Base-by-base conservation (phyloP, 2,797 vertebrate genomes). In the Falco berigora region DNA sequence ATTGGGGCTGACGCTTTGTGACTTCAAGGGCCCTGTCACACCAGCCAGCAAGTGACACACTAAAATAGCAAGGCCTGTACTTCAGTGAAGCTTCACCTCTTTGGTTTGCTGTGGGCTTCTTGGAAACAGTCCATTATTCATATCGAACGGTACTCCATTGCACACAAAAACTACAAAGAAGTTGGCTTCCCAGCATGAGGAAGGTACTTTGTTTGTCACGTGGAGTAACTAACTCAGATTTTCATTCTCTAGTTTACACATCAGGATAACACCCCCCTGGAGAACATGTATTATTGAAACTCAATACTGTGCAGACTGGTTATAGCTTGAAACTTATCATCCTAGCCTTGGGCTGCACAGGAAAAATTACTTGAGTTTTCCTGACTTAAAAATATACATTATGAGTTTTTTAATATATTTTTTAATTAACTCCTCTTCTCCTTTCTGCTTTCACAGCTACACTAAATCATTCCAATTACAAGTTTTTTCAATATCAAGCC, bases 341-440 rank as follows among this genome's bases (percentile, higher is more conserved):
- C 79, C 52, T 86, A 92, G 92, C 95, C 91, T 92, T 58, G 77
- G 95, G 95, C 92, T 44, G 75, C 47, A 71, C 36, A 82, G 93
- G 63, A 90, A 76, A 93, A 87, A 68, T 92, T 91, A 95, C 87
- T 87, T 96, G 86, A 95, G 72, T 77, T 96, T 95, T 95, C 58
- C 68, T 77, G 68, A 89, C 93, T 89, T 80, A 92, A 96, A 97
- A 92, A 93, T 85, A 93, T 74, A 95, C 63, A 86, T 92, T 92
- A 96, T 93, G 92, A 96, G 92, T 38, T 96, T 94, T 96, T 94
- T 88, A 96, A 97, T 94, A 96, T 91, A 94, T 91, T 96, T 96
- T 97, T 96, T 96, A 97, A 96, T 97, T 96, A 96, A 95, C 81
- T 96, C 56, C 78, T 92, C 82, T 95, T 91, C 68, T 94, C 49